Base-by-base conservation (phyloP, 2,888 invertebrate genomes). In the Pogonocherus hispidulus region DNA sequence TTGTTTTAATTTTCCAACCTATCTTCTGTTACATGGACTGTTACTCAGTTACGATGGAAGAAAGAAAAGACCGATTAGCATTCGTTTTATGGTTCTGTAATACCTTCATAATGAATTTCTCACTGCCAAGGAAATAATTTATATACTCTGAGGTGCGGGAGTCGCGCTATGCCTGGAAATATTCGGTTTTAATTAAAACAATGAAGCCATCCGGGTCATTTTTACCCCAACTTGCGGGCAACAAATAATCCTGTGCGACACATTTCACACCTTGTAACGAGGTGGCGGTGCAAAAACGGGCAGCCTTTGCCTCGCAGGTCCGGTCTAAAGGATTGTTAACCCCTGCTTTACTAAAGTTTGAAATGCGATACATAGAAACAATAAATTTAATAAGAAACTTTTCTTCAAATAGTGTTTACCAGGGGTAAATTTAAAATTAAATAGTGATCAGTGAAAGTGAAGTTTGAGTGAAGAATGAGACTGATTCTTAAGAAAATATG, bases 231-330 rank as follows among this genome's bases (percentile, higher is more conserved):
- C 63, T 67, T 63, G 73, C 67, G 76, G 75, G 78, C 74, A 77
- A 80, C 80, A 80, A 80, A 81, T 81, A 80, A 80, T 75, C 72
- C 67, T 57, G 72, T 67, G 70, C 72, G 79, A 80, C 79, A 78
- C 79, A 75, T 79, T 80, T 81, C 79, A 73, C 82, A 80, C 81
- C 80, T 81, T 77, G 73, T 82, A 82, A 82, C 79, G 73, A 71
- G 71, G 67, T 67, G 65, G 79, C 77, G 73, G 69, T 66, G 77
- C 78, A 82, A 80, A 83, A 81, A 77, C 74, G 74, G 69, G 75
- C 77, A 77, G 78, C 73, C 71, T 56, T 62, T 37, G 14, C 2
- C 11, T 5, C 0, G n/a, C 41, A 41, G 41, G 41, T 0, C 41
- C 41, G 41, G 41, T n/a, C 16, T n/a, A 16, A 41, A n/a, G 16